These are phyloP conservation scores for Lysandra coridon DNA, from an alignment of 2,888 invertebrate genomes.

Conservation along the genomic window DNA sequence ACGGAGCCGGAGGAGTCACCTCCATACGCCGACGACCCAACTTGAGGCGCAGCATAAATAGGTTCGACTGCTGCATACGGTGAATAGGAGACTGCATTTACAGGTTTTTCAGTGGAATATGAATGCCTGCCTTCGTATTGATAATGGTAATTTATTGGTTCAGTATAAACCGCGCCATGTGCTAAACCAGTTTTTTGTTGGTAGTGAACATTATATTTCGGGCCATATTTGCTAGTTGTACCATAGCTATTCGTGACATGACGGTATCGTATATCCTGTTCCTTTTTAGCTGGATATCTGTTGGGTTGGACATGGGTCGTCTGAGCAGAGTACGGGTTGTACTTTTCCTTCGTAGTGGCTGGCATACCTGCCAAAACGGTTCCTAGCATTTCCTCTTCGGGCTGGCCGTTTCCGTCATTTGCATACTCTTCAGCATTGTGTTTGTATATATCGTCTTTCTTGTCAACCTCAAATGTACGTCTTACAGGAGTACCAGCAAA, in stretches of 20 bases:
- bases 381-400: constrained; percentile 88
- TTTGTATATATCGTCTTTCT: constrained; percentile 83
- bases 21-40: constrained; percentile 63
- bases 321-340: constrained; percentile 73
- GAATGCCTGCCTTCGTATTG: constrained; percentile 69
- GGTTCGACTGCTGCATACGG: constrained; percentile 68
- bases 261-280: constrained; percentile 72
- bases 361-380: constrained; percentile 87
- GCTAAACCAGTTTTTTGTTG: constrained; percentile 76
- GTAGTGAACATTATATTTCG: constrained; percentile 66
- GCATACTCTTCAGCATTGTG: constrained; percentile 85
- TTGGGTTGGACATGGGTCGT: constrained; percentile 56
- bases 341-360: constrained; percentile 67
- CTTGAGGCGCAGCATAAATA: constrained; percentile 69
- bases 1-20: constrained; percentile 64
- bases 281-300: constrained; percentile 66
- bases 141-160: constrained; percentile 63
- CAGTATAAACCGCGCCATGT: constrained; percentile 71
- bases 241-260: constrained; percentile 67
- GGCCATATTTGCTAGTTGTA: constrained; percentile 63
- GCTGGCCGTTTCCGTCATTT: constrained; percentile 83
- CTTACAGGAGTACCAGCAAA: constrained; percentile 82
- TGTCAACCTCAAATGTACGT: constrained; percentile 83
- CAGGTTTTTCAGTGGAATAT: constrained; percentile 68
- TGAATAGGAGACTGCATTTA: constrained; percentile 59